Conservation (phyloP, 2,113 vertebrate species). For the Petromus typicus region DNA sequence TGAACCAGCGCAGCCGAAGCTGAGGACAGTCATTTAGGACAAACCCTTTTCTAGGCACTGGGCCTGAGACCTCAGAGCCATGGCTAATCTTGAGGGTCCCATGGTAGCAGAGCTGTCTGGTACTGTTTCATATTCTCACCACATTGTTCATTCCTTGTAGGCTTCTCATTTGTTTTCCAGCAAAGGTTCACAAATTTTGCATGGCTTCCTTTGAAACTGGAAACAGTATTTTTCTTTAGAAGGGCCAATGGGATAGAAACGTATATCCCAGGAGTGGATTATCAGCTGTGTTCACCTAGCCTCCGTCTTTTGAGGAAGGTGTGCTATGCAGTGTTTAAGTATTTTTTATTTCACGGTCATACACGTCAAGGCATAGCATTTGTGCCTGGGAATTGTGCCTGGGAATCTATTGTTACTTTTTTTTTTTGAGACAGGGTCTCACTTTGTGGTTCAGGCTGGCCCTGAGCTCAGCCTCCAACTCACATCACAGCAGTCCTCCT, state of each 20-base stretch:
- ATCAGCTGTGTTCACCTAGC: neutral
- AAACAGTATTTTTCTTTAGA: neutral
- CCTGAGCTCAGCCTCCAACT: no score
- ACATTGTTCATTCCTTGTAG: neutral
- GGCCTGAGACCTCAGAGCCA: fast-evolving
- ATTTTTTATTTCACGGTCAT: neutral
- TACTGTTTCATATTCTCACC: neutral
- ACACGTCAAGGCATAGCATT: neutral
- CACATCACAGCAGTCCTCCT: no score
- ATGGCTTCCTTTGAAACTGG: neutral
- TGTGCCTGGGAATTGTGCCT: no score
- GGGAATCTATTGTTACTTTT: neutral
- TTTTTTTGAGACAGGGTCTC: no score
- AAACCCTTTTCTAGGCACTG: neutral
- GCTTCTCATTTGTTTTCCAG: neutral
- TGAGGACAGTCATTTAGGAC: neutral
- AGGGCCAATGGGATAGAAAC: neutral
- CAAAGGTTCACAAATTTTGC: neutral
- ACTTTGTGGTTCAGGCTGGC: no score
- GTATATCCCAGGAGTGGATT: neutral
- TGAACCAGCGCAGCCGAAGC: neutral
- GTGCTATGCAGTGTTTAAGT: neutral
- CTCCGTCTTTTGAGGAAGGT: neutral
- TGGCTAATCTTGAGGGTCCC: neutral
- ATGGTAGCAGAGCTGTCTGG: neutral